A percentile compares a stretch with the other conserved stretches of the same genome.
phyloP scores from a whole-genome alignment of 1,140 invertebrate genomes.

The Carcinoscorpius rotundicauda region DNA sequence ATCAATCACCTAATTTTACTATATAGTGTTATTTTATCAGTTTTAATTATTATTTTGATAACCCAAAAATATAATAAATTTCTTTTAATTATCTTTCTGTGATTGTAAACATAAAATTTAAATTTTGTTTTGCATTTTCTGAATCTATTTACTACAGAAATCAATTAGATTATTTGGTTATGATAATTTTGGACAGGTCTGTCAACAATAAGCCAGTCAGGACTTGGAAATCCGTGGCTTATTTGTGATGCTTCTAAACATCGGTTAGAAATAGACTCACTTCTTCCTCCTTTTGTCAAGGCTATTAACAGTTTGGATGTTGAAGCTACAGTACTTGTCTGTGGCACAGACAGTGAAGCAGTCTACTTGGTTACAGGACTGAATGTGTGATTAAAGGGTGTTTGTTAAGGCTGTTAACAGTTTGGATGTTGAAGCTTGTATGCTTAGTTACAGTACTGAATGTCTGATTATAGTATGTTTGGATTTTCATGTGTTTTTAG shows the following conservation, averaged over 20 bases:
- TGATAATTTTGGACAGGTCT: too few relatives aligned
- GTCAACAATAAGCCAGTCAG: neutral
- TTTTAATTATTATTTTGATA: too few relatives aligned
- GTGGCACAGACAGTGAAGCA: constrained; percentile 71
- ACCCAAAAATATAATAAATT: too few relatives aligned
- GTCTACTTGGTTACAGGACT: constrained; percentile 39
- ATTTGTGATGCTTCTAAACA: constrained; percentile 49
- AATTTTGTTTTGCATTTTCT: too few relatives aligned
- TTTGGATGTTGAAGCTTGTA: constrained; percentile 55
- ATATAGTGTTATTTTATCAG: too few relatives aligned
- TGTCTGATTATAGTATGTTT: constrained; percentile 26
- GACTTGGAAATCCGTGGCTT: constrained; percentile 39
- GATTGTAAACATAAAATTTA: too few relatives aligned
- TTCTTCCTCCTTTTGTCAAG: constrained; percentile 55
- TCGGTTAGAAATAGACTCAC: constrained; percentile 53
- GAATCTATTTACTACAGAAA: too few relatives aligned
- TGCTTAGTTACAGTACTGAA: constrained; percentile 33
- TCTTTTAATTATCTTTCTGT: too few relatives aligned
- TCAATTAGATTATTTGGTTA: too few relatives aligned
- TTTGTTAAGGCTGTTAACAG: constrained; percentile 63
- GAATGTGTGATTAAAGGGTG: too few relatives aligned
- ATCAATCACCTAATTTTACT: too few relatives aligned
- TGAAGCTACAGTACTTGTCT: constrained; percentile 52
- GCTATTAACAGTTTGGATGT: constrained; percentile 67
- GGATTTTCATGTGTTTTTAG: constrained; percentile 19